phyloP scores from a whole-genome alignment of 2,113 vertebrate genomes.

The Phalacrocorax aristotelis region DNA sequence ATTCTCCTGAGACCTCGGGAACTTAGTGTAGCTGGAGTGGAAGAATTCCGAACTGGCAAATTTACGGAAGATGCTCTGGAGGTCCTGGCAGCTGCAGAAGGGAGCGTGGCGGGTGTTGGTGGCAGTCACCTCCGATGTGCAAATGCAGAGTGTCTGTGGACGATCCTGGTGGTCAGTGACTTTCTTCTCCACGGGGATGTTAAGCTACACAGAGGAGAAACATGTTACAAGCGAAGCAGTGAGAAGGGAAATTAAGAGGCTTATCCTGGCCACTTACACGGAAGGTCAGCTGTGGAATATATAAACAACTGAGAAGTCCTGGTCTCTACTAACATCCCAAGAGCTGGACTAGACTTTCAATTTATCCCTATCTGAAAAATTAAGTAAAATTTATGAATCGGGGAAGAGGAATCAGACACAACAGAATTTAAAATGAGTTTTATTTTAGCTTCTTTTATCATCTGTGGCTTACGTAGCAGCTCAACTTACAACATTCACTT shows the following conservation, averaged over 20 bases:
- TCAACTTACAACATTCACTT: background rate
- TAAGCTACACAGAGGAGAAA: conserved; percentile 72
- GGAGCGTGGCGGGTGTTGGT: conserved; percentile 90
- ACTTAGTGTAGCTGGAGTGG: conserved; percentile 70
- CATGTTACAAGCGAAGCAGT: background rate
- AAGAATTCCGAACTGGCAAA: conserved; percentile 85
- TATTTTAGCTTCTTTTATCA: background rate
- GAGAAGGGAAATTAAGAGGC: background rate
- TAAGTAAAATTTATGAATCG: background rate
- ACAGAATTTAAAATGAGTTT: background rate
- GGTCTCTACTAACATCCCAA: background rate
- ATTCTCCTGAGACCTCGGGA: conserved; percentile 79
- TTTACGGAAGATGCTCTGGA: conserved; percentile 75
- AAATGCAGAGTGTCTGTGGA: conserved; percentile 81
- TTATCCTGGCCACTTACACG: background rate
- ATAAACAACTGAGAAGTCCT: background rate
- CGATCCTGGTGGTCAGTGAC: conserved; percentile 85
- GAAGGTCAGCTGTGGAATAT: background rate
- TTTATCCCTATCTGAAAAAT: background rate
- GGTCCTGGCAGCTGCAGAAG: conserved; percentile 73
- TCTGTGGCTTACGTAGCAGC: background rate
- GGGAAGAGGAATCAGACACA: background rate
- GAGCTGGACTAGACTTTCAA: background rate
- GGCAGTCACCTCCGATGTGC: conserved; percentile 70
- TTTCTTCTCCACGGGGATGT: conserved; percentile 88